These are phyloP conservation scores for Meteorus cinctellus DNA, from an alignment of 2,888 invertebrate species.

Conservation along the genomic window DNA sequence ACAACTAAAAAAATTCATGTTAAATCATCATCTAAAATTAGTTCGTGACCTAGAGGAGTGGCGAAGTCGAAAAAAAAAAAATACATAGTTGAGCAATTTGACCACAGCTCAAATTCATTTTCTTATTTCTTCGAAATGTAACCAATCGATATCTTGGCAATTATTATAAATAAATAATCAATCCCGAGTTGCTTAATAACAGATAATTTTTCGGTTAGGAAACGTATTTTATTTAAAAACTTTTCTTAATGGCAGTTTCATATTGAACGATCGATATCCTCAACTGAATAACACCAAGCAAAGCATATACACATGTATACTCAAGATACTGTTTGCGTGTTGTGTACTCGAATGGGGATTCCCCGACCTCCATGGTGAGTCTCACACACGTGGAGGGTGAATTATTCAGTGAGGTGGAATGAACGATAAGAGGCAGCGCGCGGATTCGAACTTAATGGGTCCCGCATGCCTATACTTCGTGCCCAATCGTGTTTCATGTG, in stretches of 20 bases:
- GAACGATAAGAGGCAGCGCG: conserved; percentile 52
- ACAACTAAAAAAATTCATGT: no score
- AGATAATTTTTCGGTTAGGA: background rate
- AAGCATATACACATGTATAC: background rate
- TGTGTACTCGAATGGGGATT: background rate
- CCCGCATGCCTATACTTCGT: conserved; percentile 51
- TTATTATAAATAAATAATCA: background rate
- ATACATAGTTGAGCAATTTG: background rate
- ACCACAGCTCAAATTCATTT: background rate
- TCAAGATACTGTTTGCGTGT: background rate
- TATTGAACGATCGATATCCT: conserved; percentile 30
- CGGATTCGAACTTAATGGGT: conserved; percentile 52
- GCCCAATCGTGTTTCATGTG: conserved; percentile 30
- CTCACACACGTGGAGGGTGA: conserved; percentile 40
- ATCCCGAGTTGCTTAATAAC: background rate
- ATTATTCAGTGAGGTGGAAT: conserved; percentile 56
- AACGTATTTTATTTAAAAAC: background rate
- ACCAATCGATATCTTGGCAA: background rate
- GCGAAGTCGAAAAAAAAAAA: background rate
- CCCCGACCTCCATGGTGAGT: conserved; percentile 45
- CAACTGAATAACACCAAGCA: background rate
- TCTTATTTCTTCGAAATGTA: background rate
- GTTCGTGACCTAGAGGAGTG: no score
- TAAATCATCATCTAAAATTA: no score
- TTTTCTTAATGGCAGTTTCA: background rate